These are phyloP conservation scores for Biston stratarius DNA, from an alignment of 2,888 invertebrate species.

Conservation along the genomic window DNA sequence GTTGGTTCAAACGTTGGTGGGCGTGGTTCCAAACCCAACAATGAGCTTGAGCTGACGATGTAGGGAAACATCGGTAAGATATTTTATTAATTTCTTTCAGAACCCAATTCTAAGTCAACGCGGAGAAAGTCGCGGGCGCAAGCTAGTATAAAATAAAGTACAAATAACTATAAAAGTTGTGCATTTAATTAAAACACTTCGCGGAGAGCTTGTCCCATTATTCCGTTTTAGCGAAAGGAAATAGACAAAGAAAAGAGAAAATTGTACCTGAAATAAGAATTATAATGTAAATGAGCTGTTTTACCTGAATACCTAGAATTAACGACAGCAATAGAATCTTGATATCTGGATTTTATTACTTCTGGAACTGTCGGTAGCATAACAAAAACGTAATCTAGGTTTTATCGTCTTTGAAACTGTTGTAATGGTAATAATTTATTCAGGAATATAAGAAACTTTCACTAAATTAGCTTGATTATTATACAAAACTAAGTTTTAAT, in stretches of 20 bases:
- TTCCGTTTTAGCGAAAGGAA: not conserved
- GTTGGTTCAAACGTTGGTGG: too few relatives aligned
- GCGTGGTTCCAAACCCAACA: too few relatives aligned
- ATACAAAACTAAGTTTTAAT: too few relatives aligned
- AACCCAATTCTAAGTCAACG: too few relatives aligned
- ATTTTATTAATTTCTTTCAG: too few relatives aligned
- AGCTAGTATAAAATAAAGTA: not conserved
- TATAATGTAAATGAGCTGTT: conserved; percentile 22
- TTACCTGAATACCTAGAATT: conserved; percentile 41
- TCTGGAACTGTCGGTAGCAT: conserved; percentile 56
- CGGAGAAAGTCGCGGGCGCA: too few relatives aligned
- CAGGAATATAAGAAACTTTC: too few relatives aligned
- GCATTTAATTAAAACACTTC: conserved; percentile 7
- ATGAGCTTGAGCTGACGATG: too few relatives aligned
- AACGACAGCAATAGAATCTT: conserved; percentile 26
- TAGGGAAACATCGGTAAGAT: too few relatives aligned
- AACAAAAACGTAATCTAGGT: conserved; percentile 54
- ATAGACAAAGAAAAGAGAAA: conserved; percentile 4
- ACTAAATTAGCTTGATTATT: too few relatives aligned
- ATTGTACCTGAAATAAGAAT: conserved; percentile 14
- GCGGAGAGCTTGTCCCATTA: conserved; percentile 3
- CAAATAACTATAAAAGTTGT: not conserved
- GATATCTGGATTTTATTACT: conserved; percentile 33
- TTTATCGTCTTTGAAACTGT: conserved; percentile 40
- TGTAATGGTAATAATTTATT: not conserved